Conservation (phyloP, 2,113 vertebrate genomes). For the Heliornis fulica region DNA sequence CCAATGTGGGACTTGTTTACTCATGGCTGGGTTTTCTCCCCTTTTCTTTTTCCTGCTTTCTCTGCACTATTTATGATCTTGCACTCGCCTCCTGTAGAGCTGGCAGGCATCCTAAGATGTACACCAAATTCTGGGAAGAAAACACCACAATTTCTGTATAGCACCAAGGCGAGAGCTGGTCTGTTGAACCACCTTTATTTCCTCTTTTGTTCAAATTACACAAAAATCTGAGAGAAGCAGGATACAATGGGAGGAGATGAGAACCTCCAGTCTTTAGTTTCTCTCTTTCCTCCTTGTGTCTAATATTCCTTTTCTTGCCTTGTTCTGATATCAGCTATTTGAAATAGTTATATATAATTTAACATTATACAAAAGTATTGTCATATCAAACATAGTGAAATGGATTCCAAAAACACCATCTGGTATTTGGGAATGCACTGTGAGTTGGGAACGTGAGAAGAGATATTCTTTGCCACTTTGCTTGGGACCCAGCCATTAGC, state of each 20-base stretch:
- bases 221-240: slow-evolving; percentile 68
- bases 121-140: slow-evolving; percentile 64
- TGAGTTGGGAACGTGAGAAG: slow-evolving; percentile 87
- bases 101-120: slow-evolving; percentile 58
- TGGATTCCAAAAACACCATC: slow-evolving; percentile 96
- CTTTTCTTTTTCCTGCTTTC: slow-evolving; percentile 7
- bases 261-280: slow-evolving; percentile 69
- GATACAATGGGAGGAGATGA: slow-evolving; percentile 61
- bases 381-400: slow-evolving; percentile 89
- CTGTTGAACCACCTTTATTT: slow-evolving; percentile 52
- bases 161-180: slow-evolving; percentile 22
- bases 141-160: slow-evolving; percentile 44
- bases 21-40: not conserved
- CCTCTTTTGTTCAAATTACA: slow-evolving; percentile 69
- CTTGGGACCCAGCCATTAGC: slow-evolving; percentile 91
- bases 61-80: slow-evolving; percentile 46
- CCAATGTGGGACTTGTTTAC: not conserved
- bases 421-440: slow-evolving; percentile 89
- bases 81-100: slow-evolving; percentile 41
- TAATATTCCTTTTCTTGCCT: slow-evolving; percentile 78
- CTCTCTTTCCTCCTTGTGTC: slow-evolving; percentile 70
- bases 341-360: slow-evolving; percentile 88
- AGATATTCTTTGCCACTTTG: slow-evolving; percentile 89
- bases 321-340: slow-evolving; percentile 77
- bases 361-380: slow-evolving; percentile 89